These are phyloP conservation scores for Theodoxus fluviatilis DNA, from an alignment of 2,888 invertebrate species.

Conservation along the genomic window DNA sequence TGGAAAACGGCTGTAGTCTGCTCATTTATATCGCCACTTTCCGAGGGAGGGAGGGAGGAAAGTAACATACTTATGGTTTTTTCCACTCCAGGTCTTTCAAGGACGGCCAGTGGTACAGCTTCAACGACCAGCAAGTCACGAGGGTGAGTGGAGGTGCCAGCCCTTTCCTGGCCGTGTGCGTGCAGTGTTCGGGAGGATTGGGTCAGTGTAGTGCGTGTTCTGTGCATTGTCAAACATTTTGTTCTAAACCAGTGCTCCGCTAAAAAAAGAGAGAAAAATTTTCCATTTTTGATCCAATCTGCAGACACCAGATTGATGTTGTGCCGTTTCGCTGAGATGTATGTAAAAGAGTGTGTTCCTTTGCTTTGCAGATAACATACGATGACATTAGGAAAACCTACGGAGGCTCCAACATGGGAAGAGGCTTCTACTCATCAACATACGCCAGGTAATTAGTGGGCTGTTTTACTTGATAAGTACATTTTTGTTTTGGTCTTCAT, in stretches of 20 bases:
- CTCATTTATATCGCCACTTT: too few relatives aligned
- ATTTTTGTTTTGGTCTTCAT: too few relatives aligned
- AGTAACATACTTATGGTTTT: neutral
- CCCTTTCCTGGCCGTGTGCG: too few relatives aligned
- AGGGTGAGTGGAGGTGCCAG: constrained; percentile 69
- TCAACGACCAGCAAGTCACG: constrained; percentile 85
- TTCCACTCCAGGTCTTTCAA: constrained; percentile 65
- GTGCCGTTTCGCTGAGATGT: too few relatives aligned
- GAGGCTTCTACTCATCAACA: constrained; percentile 73
- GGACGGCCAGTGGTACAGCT: constrained; percentile 81
- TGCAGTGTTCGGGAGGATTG: neutral
- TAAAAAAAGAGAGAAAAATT: too few relatives aligned
- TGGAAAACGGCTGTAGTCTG: too few relatives aligned
- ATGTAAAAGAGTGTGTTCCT: too few relatives aligned
- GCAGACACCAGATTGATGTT: too few relatives aligned
- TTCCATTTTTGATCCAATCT: too few relatives aligned
- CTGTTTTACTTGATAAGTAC: neutral
- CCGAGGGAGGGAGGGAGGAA: neutral
- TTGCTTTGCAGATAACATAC: constrained; percentile 73
- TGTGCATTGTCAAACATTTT: too few relatives aligned
- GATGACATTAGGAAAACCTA: constrained; percentile 84
- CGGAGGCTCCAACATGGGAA: constrained; percentile 71
- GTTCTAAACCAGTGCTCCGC: too few relatives aligned
- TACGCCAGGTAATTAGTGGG: constrained; percentile 69
- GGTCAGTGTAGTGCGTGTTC: too few relatives aligned